Percentiles rank a stretch among this genome's conserved stretches.
These are phyloP conservation scores for Gorsachius magnificus DNA, from an alignment of 2,797 vertebrate genomes.

Conservation along the genomic window DNA sequence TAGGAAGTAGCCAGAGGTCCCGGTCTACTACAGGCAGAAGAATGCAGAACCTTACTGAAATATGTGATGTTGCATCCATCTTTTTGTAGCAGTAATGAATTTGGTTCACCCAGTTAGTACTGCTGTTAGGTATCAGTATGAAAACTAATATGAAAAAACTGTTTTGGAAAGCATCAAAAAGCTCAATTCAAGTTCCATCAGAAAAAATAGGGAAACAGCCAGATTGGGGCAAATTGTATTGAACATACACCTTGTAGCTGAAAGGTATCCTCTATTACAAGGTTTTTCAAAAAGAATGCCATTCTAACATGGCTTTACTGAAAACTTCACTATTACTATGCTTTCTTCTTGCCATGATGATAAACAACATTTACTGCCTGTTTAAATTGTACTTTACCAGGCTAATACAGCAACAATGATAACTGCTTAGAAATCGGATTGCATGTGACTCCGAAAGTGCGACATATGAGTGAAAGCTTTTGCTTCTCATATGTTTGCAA, in stretches of 20 bases:
- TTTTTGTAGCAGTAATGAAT: background rate
- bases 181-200: background rate
- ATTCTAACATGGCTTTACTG: background rate
- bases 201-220: background rate
- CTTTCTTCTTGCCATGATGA: background rate
- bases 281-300: background rate
- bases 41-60: background rate
- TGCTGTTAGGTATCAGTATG: background rate
- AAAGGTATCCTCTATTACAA: background rate
- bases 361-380: background rate
- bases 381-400: background rate
- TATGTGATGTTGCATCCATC: background rate
- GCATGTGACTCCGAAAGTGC: background rate
- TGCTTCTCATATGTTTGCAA: constrained; percentile 9
- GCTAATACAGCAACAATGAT: background rate
- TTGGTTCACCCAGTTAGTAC: background rate
- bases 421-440: background rate
- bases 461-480: background rate
- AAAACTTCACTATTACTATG: background rate
- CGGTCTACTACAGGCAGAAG: background rate
- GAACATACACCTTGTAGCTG: background rate
- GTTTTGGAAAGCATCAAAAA: background rate
- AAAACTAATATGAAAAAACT: background rate
- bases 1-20: background rate
- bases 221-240: background rate